These are phyloP conservation scores for Ptychadena robeensis DNA, from an alignment of 2,797 vertebrate species.

Conservation along the genomic window DNA sequence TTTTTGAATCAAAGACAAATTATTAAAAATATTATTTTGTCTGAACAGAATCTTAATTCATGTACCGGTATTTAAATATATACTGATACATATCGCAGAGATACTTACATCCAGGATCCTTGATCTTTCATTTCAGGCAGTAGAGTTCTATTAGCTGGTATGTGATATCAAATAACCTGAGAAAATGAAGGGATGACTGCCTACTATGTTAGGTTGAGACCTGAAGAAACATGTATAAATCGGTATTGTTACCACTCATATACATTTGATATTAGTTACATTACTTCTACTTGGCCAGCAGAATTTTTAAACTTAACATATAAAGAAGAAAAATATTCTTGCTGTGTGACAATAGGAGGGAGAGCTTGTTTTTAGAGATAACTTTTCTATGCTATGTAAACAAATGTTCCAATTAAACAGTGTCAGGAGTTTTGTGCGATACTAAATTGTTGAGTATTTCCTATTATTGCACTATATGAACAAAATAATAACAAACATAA, in stretches of 20 bases:
- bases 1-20: slow-evolving; percentile 49
- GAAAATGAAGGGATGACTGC: slow-evolving; percentile 32
- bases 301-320: no score
- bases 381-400: no score
- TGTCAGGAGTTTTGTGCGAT: no score
- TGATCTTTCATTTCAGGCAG: slow-evolving; percentile 40
- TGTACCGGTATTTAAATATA: slow-evolving; percentile 50
- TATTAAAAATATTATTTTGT: slow-evolving; percentile 50
- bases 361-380: no score
- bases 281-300: no score
- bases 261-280: no score
- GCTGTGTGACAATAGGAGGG: no score
- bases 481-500: no score
- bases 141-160: slow-evolving; percentile 29
- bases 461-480: no score
- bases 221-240: slow-evolving; percentile 16
- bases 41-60: slow-evolving; percentile 48
- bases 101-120: slow-evolving; percentile 12
- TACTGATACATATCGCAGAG: slow-evolving; percentile 33
- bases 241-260: not conserved
- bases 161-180: slow-evolving; percentile 25
- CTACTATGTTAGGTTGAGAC: not conserved
- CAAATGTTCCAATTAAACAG: no score
- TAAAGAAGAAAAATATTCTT: no score
- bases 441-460: no score